Conservation (phyloP, 2,113 vertebrate genomes). For the Antechinus flavipes region DNA sequence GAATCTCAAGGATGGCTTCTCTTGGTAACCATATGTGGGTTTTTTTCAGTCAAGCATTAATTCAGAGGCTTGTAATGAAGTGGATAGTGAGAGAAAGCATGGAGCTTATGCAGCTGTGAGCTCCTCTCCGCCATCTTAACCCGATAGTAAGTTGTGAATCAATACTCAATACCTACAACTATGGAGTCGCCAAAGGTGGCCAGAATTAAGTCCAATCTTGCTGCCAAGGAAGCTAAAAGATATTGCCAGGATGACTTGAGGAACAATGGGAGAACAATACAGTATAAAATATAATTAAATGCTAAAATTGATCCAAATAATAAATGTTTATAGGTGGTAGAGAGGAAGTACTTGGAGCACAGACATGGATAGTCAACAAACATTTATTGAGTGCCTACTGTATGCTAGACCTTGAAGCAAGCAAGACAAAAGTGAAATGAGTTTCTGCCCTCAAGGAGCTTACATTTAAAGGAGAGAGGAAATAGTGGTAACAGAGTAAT, state of each 20-base stretch:
- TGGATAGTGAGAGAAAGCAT: no score
- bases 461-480: not conserved
- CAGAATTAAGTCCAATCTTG: not conserved
- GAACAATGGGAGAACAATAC: not conserved
- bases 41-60: no score
- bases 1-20: no score
- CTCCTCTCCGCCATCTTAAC: no score
- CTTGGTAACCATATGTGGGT: no score
- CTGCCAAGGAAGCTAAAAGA: not conserved
- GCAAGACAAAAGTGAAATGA: not conserved
- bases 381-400: not conserved
- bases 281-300: not conserved
- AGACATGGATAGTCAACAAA: not conserved
- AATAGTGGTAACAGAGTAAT: not conserved
- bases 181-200: not conserved
- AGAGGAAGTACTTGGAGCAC: not conserved
- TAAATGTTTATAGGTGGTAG: not conserved
- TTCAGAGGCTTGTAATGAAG: no score
- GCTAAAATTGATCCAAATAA: not conserved
- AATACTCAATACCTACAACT: not conserved
- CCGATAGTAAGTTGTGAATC: not conserved
- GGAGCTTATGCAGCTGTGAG: no score
- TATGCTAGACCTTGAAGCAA: not conserved
- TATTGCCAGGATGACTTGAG: not conserved
- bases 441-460: not conserved